A percentile compares a stretch with the other conserved stretches of the same genome.
These are phyloP conservation scores for Salmo trutta DNA, from an alignment of 2,797 vertebrate genomes.

Conservation along the genomic window DNA sequence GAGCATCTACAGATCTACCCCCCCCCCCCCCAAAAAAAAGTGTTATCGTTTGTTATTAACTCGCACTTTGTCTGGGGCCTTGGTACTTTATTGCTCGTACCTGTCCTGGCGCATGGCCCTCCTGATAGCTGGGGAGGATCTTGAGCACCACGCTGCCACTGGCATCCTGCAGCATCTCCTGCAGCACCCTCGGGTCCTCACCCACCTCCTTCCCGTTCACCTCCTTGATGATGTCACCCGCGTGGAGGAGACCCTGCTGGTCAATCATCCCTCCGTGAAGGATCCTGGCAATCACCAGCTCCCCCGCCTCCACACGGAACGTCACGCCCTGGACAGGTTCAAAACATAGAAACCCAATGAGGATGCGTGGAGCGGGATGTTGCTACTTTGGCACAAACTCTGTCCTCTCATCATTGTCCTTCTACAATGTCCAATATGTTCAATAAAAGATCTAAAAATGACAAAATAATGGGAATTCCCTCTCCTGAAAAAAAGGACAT, in stretches of 20 bases:
- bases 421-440: too few species aligned
- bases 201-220: constrained; percentile 80
- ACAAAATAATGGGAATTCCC: too few species aligned
- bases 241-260: constrained; percentile 93
- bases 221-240: constrained; percentile 41
- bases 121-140: constrained; percentile 86
- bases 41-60: not conserved
- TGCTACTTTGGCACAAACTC: too few species aligned
- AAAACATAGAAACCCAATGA: not conserved
- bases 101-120: constrained; percentile 86
- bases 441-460: too few species aligned
- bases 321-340: constrained; percentile 86
- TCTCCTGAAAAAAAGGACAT: too few species aligned
- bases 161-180: constrained; percentile 82
- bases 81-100: constrained; percentile 57
- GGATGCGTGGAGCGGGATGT: too few species aligned
- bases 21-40: not conserved
- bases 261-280: constrained; percentile 96
- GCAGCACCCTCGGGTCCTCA: constrained; percentile 81
- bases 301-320: constrained; percentile 90
- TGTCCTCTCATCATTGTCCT: too few species aligned
- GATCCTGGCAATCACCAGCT: constrained; percentile 94
- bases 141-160: constrained; percentile 85
- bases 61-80: too few species aligned
- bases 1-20: too few species aligned